phyloP scores from a whole-genome alignment of 53 echinoderm and acorn worm genomes.

The Holothuria leucospilota region DNA sequence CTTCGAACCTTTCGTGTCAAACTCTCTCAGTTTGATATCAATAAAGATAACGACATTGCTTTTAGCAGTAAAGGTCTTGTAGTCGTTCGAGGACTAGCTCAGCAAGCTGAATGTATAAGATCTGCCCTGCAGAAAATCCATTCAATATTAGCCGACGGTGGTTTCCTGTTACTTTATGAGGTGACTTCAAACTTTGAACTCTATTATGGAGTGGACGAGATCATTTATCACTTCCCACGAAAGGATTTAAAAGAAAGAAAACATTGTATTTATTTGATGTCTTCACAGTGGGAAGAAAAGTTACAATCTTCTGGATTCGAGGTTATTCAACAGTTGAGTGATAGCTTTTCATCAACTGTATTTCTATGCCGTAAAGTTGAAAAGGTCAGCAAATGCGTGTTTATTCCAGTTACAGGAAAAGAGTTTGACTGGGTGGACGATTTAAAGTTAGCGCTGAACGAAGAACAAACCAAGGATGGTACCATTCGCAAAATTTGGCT shows the following conservation, averaged over 20 bases:
- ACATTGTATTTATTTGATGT: slow-evolving; percentile 42
- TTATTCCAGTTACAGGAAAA: slow-evolving; percentile 47
- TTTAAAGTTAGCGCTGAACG: slow-evolving; percentile 53
- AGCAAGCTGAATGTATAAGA: slow-evolving; percentile 52
- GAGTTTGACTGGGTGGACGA: slow-evolving; percentile 70
- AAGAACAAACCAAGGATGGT: slow-evolving; percentile 21
- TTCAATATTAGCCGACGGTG: slow-evolving; percentile 51
- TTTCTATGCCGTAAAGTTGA: slow-evolving; percentile 71
- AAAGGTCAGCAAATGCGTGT: neutral
- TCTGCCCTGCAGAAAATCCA: slow-evolving; percentile 57
- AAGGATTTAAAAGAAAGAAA: neutral
- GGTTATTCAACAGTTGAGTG: slow-evolving; percentile 62
- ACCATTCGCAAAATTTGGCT: slow-evolving; percentile 68
- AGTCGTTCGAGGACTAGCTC: slow-evolving; percentile 57
- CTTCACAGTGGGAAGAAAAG: slow-evolving; percentile 47
- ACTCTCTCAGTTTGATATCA: slow-evolving; percentile 60
- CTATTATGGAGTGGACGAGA: slow-evolving; percentile 33
- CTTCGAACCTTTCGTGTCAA: slow-evolving; percentile 65
- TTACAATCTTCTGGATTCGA: slow-evolving; percentile 65
- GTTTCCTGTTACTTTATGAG: slow-evolving; percentile 78
- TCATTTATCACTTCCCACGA: slow-evolving; percentile 8
- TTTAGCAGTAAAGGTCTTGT: slow-evolving; percentile 60
- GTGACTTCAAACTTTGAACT: slow-evolving; percentile 49
- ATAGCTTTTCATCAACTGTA: slow-evolving; percentile 66
- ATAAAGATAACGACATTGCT: slow-evolving; percentile 49